Percentiles rank a stretch among this genome's conserved stretches.
phyloP scores from a whole-genome alignment of 2,797 vertebrate species.

The Rhinogobio ventralis region DNA sequence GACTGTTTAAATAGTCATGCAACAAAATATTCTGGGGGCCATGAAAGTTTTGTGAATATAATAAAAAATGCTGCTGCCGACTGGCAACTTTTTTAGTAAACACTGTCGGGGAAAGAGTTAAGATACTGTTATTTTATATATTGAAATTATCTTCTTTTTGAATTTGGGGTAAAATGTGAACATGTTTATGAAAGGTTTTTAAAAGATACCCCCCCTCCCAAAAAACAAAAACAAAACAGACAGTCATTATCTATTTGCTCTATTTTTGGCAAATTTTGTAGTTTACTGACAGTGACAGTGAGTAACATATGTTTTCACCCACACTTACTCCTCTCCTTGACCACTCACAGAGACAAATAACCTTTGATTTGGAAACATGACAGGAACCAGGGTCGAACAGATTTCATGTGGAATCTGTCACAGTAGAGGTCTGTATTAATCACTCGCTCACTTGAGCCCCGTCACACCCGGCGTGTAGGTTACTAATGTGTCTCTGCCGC shows the following conservation, averaged over 20 bases:
- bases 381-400: conserved; percentile 46
- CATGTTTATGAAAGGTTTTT: too few relatives aligned
- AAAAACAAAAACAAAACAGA: not conserved
- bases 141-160: not conserved
- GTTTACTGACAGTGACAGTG: conserved; percentile 5
- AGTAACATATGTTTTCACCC: conserved; percentile 45
- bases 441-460: conserved; percentile 32
- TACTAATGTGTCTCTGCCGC: conserved; percentile 30
- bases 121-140: not conserved
- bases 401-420: conserved; percentile 48
- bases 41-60: not conserved
- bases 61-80: not conserved
- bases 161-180: not conserved
- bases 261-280: not conserved
- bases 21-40: not conserved
- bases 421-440: conserved; percentile 51
- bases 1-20: not conserved
- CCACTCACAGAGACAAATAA: conserved; percentile 42
- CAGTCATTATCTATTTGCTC: not conserved
- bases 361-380: conserved; percentile 47
- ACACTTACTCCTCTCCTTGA: conserved; percentile 28
- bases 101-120: not conserved
- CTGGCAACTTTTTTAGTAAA: not conserved
- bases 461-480: conserved; percentile 36
- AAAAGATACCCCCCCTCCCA: too few relatives aligned